Percentiles rank a stretch among this genome's conserved stretches.
These are phyloP conservation scores for Drosophila erecta DNA, from an alignment of 1,140 invertebrate genomes.

Conservation along the genomic window DNA sequence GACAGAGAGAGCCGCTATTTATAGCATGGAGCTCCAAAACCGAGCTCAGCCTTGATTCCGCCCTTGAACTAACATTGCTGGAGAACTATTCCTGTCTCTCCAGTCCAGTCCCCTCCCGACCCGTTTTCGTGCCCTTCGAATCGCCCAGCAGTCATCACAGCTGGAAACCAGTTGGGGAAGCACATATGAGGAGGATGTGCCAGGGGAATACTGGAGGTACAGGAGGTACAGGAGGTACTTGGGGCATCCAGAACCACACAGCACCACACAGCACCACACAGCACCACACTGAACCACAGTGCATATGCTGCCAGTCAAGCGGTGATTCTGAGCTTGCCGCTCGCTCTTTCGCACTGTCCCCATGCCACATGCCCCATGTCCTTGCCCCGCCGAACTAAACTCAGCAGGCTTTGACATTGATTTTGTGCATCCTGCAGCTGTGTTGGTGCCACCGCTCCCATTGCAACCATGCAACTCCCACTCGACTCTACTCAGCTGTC, in stretches of 20 bases:
- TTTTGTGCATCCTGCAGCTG: constrained; percentile 49
- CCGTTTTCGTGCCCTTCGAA: constrained; percentile 27
- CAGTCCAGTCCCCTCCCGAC: constrained; percentile 11
- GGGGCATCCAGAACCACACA: constrained; percentile 12
- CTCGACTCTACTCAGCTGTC: constrained; percentile 44
- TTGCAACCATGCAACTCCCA: constrained; percentile 10
- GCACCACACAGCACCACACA: neutral
- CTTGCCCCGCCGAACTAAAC: constrained; percentile 56
- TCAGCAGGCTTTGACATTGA: constrained; percentile 75
- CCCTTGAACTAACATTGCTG: constrained; percentile 74
- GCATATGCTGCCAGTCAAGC: constrained; percentile 70
- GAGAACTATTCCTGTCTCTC: constrained; percentile 30
- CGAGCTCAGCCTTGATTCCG: constrained; percentile 53
- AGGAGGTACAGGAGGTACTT: constrained; percentile 1
- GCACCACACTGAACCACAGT: neutral
- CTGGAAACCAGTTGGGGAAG: constrained; percentile 67
- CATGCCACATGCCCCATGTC: constrained; percentile 58
- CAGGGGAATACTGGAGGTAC: neutral
- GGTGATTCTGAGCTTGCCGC: constrained; percentile 34
- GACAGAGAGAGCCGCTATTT: constrained; percentile 48
- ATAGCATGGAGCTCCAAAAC: constrained; percentile 50
- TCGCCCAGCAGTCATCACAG: constrained; percentile 49
- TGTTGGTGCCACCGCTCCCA: constrained; percentile 11
- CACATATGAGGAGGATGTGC: neutral
- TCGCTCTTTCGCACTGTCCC: constrained; percentile 23